A percentile compares a stretch with the other conserved stretches of the same genome.
Evolutionary conservation across 2,797 vertebrate species (phyloP).

Genomic region (Periparus ater): DNA sequence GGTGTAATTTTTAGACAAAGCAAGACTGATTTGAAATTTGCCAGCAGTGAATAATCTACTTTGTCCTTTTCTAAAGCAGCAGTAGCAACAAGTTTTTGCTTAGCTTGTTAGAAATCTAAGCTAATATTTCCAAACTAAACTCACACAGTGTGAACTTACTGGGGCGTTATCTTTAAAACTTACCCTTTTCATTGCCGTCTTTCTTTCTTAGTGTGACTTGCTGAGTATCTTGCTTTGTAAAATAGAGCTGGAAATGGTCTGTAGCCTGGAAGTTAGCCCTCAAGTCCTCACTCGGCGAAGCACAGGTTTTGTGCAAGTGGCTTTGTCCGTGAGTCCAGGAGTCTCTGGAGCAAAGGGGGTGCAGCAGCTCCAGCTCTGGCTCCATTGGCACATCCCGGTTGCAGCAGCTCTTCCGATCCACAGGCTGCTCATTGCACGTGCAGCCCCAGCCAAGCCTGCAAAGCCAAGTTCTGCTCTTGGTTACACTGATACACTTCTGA

Average conservation of each 20-base stretch:
- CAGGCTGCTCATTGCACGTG: background rate
- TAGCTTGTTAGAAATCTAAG: background rate
- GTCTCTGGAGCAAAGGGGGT: background rate
- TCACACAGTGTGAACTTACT: fast-evolving
- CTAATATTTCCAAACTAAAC: background rate
- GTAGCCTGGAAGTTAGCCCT: background rate
- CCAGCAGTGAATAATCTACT: background rate
- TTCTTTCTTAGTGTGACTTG: background rate
- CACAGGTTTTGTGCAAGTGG: background rate
- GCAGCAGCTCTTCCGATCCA: background rate
- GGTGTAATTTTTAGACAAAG: background rate
- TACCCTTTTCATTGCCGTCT: background rate
- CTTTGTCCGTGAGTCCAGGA: background rate
- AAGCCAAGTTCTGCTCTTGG: constrained; percentile 16
- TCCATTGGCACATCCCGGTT: background rate
- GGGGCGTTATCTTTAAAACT: background rate
- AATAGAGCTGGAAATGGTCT: background rate
- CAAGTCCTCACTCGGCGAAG: fast-evolving
- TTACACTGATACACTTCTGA: background rate
- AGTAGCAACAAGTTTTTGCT: background rate
- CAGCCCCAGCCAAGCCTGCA: background rate
- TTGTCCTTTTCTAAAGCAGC: background rate
- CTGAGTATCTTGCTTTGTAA: background rate
- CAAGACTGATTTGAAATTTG: background rate
- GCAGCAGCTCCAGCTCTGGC: background rate